These are phyloP conservation scores for Cervus canadensis DNA, from an alignment of 2,113 vertebrate species.

Conservation along the genomic window DNA sequence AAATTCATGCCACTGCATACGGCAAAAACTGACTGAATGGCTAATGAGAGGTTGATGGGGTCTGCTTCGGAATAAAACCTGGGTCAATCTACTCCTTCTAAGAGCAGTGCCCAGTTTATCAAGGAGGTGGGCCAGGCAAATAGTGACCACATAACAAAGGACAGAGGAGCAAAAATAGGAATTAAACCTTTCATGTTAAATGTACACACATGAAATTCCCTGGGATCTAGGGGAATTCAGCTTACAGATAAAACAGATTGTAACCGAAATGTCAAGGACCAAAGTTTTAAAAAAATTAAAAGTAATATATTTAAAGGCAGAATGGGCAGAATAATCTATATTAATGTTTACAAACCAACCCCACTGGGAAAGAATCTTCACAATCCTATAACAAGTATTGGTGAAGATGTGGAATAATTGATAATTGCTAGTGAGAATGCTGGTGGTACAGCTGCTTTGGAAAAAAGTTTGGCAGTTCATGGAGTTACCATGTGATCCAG, in stretches of 20 bases:
- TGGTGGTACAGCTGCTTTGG: neutral
- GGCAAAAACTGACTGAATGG: neutral
- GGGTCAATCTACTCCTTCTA: neutral
- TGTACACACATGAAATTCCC: neutral
- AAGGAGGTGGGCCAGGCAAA: neutral
- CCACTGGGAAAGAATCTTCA: neutral
- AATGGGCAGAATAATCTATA: neutral
- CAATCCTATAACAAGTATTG: neutral
- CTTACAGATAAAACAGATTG: neutral
- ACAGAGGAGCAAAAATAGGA: neutral
- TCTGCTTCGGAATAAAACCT: neutral
- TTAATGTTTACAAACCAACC: conserved; percentile 15
- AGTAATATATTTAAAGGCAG: neutral
- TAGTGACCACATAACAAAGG: neutral
- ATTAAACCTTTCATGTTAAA: neutral
- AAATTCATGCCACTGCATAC: neutral
- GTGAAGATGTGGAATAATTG: neutral
- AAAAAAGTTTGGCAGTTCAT: neutral
- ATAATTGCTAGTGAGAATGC: neutral
- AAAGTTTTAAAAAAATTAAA: neutral
- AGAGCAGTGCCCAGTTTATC: neutral
- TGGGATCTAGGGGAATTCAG: neutral
- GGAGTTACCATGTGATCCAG: neutral
- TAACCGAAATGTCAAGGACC: conserved; percentile 11
- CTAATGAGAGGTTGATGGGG: neutral